phyloP scores from a whole-genome alignment of 2,797 vertebrate genomes.

The Adelosebastes latens region DNA sequence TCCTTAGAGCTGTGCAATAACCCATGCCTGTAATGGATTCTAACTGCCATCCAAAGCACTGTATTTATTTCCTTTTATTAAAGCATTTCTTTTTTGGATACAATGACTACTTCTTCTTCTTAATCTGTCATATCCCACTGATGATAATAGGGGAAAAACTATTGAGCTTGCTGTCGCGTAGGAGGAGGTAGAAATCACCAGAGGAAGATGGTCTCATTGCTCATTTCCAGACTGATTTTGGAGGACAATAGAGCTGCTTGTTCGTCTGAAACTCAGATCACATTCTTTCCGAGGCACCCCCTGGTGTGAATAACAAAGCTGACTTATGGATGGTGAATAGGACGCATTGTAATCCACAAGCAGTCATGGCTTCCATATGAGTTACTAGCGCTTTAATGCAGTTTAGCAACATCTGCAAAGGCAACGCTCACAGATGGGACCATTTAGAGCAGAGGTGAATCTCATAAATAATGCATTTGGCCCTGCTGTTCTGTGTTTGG shows the following conservation, averaged over 20 bases:
- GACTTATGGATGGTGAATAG: slow-evolving; percentile 66
- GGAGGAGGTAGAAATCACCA: slow-evolving; percentile 30
- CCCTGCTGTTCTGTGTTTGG: slow-evolving; percentile 44
- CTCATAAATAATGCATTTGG: slow-evolving; percentile 42
- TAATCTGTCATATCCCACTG: slow-evolving; percentile 4
- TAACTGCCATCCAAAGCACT: slow-evolving; percentile 83
- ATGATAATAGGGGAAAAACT: neutral
- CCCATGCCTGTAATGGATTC: slow-evolving; percentile 81
- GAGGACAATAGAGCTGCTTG: slow-evolving; percentile 65
- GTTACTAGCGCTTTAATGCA: slow-evolving; percentile 36
- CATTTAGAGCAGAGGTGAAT: slow-evolving; percentile 24
- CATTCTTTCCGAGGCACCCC: slow-evolving; percentile 65
- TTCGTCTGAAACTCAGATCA: slow-evolving; percentile 45
- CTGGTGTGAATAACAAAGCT: slow-evolving; percentile 55
- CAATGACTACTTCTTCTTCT: slow-evolving; percentile 16
- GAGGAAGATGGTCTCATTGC: slow-evolving; percentile 32
- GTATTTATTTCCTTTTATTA: slow-evolving; percentile 85
- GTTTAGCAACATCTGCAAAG: slow-evolving; percentile 66
- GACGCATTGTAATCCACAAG: slow-evolving; percentile 57
- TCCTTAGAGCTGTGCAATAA: slow-evolving; percentile 81
- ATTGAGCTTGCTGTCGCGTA: neutral
- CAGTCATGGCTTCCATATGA: slow-evolving; percentile 44
- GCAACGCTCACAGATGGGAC: slow-evolving; percentile 57
- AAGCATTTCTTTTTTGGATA: slow-evolving; percentile 75
- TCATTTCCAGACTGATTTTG: slow-evolving; percentile 38